These are phyloP conservation scores for Diplosoma virens DNA, from an alignment of 23 tunicate genomes.

Conservation along the genomic window DNA sequence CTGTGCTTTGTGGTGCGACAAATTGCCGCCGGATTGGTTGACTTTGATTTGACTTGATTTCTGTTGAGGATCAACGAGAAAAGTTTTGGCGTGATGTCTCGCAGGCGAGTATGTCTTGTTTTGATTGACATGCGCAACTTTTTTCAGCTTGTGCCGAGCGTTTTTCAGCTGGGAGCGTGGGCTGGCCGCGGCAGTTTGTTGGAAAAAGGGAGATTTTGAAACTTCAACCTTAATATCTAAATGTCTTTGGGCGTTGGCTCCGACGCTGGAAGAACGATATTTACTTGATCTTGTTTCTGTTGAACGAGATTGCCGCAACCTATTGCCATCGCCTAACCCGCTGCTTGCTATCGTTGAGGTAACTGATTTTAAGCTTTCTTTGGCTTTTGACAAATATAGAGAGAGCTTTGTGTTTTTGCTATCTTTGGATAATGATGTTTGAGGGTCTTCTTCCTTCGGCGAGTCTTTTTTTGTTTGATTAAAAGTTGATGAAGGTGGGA, in stretches of 20 bases:
- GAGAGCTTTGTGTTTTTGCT: constrained; percentile 26
- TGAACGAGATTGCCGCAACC: constrained; percentile 62
- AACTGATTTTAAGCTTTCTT: constrained; percentile 78
- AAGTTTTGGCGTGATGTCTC: neutral
- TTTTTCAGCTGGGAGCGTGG: constrained; percentile 81
- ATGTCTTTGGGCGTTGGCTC: constrained; percentile 48
- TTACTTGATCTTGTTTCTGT: constrained; percentile 37
- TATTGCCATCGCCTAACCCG: constrained; percentile 15
- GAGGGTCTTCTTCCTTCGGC: neutral
- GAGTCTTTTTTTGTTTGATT: too few relatives aligned
- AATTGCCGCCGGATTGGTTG: too few relatives aligned
- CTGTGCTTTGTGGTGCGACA: too few relatives aligned
- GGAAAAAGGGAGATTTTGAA: neutral
- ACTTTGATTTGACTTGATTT: too few relatives aligned
- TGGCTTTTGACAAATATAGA: constrained; percentile 42
- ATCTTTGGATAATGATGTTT: constrained; percentile 32
- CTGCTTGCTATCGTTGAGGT: constrained; percentile 34
- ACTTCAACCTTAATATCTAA: neutral
- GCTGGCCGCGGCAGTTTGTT: constrained; percentile 12
- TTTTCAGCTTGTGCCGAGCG: constrained; percentile 73
- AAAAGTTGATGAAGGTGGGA: neutral
- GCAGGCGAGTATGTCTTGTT: neutral
- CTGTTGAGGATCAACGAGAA: neutral
- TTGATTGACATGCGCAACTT: constrained; percentile 20
- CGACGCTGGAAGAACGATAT: constrained; percentile 79